Base-by-base conservation (phyloP, 2,888 invertebrate genomes). In the Drosophila nigritarsus region DNA sequence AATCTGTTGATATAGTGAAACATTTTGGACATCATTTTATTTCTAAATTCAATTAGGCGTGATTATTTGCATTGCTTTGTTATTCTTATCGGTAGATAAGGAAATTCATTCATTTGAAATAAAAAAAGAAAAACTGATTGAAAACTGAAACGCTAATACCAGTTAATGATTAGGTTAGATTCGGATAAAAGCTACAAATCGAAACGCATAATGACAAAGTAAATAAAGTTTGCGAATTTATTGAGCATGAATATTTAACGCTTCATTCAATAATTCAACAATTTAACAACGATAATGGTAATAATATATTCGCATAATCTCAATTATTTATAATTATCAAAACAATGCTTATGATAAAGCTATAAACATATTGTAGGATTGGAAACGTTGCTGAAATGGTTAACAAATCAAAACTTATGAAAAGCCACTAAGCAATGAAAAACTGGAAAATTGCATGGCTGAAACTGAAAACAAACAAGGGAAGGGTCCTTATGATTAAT, bases 401-500 rank as follows among this genome's bases (percentile, higher is more conserved):
- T 42, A 40, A 15, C n/a, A 54, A 54, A 54, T 3, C n/a, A 34
- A 55, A 62, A 34, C 54, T 34, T 24, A 48, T n/a, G 4, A 63
- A 64, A 58, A 50, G n/a, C 51, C 24, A 56, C 40, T 61, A 58
- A 70, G 36, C 48, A 62, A 59, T 55, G 38, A 40, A 42, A 32
- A 65, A 49, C 24, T 34, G 55, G 30, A 54, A 54, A 65, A 65
- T 54, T 58, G 36, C 54, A 59, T 40, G 36, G 32, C 30, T 13
- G 24, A 68, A 59, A 58, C 58, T 29, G 18, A 66, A 66, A 66
- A 56, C 67, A 66, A 67, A 56, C 40, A 68, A 50, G 5, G 36
- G 38, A n/a, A 71, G 59, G 38, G 27, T 34, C 13, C 24, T 53
- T 45, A 65, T 71, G 75, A 71, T 62, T 40, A 75, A 75, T 75